Evolutionary conservation across 1,140 invertebrate genomes (phyloP).

Genomic region (Pseudoatta argentina): DNA sequence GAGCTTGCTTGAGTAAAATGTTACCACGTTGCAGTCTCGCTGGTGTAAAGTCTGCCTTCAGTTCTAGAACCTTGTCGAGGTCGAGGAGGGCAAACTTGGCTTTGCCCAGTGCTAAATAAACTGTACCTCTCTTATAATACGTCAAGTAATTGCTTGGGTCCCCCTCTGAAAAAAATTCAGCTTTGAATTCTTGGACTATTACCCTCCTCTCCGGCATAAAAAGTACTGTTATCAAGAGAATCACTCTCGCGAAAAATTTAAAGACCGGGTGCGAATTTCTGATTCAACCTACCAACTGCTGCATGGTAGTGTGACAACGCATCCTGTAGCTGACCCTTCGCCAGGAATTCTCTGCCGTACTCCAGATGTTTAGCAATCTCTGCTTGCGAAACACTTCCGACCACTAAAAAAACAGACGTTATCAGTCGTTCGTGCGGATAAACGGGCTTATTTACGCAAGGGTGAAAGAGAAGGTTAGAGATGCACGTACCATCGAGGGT

Average conservation of each 20-base stretch:
- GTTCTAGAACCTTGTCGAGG: slow-evolving; percentile 95
- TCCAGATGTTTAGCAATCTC: slow-evolving; percentile 98
- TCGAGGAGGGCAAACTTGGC: slow-evolving; percentile 97
- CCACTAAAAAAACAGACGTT: slow-evolving; percentile 85
- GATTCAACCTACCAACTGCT: slow-evolving; percentile 93
- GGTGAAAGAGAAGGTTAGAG: slow-evolving; percentile 78
- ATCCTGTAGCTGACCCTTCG: slow-evolving; percentile 97
- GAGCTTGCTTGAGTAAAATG: slow-evolving; percentile 95
- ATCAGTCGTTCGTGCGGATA: background rate
- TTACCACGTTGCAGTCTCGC: slow-evolving; percentile 95
- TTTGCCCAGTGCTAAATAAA: slow-evolving; percentile 98
- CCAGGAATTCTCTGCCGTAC: slow-evolving; percentile 95
- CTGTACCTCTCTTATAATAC: slow-evolving; percentile 97
- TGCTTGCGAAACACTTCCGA: slow-evolving; percentile 88
- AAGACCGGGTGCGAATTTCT: background rate
- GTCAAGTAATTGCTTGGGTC: slow-evolving; percentile 98
- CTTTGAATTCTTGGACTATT: background rate
- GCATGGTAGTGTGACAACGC: slow-evolving; percentile 99
- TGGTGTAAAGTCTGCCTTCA: slow-evolving; percentile 97
- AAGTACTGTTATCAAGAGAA: background rate
- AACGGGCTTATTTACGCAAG: background rate
- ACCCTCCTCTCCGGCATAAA: too few species aligned
- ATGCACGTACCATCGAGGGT: slow-evolving; percentile 81
- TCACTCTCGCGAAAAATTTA: background rate
- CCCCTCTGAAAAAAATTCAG: slow-evolving; percentile 90